Evolutionary conservation across 2,888 invertebrate genomes (phyloP).

Genomic region (Dorcus parallelipipedus): DNA sequence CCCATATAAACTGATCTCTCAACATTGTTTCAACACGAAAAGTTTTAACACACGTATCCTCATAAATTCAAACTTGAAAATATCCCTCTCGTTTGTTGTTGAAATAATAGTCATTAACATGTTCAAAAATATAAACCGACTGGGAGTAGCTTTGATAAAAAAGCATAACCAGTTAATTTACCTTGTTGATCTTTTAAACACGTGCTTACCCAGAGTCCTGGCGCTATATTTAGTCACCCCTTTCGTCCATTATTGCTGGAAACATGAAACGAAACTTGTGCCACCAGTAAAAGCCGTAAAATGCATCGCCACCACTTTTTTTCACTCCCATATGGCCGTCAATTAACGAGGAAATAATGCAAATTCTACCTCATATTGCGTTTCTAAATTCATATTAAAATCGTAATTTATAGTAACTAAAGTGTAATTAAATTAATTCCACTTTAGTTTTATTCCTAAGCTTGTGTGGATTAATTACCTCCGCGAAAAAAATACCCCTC

Average conservation of each 20-base stretch:
- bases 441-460: too few species aligned
- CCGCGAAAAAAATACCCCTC: too few species aligned
- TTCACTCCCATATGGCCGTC: neutral
- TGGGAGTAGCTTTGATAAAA: conserved; percentile 15
- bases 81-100: neutral
- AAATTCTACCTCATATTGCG: neutral
- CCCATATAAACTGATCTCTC: neutral
- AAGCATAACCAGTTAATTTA: conserved; percentile 20
- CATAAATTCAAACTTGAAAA: neutral
- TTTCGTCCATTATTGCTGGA: neutral
- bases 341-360: conserved; percentile 2
- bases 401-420: too few species aligned
- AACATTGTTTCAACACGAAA: neutral
- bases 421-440: too few species aligned
- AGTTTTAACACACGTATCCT: neutral
- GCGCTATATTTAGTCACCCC: conserved; percentile 21
- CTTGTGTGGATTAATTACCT: too few species aligned
- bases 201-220: conserved; percentile 21
- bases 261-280: neutral
- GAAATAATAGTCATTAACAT: conserved; percentile 15
- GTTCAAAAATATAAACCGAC: conserved; percentile 14
- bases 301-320: neutral
- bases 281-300: neutral
- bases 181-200: conserved; percentile 25
- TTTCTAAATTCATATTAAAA: neutral